Evolutionary conservation across 1,140 invertebrate species (phyloP).

Genomic region (Samia ricini): DNA sequence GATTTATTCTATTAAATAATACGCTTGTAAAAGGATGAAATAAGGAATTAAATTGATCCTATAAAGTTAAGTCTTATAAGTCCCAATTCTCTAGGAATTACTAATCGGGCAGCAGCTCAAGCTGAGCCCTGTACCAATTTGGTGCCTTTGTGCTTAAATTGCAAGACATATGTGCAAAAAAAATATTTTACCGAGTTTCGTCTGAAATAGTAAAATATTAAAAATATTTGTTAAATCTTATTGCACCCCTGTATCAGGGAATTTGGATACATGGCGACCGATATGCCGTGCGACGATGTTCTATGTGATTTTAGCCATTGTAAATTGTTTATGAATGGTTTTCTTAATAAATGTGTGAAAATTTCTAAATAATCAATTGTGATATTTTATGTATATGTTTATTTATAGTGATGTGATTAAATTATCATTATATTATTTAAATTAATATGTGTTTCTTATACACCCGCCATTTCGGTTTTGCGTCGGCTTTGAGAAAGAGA

Average conservation of each 20-base stretch:
- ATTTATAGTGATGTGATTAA: conserved; percentile 28
- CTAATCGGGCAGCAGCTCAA: too few relatives aligned
- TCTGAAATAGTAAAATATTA: too few relatives aligned
- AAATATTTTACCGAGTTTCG: too few relatives aligned
- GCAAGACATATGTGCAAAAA: too few relatives aligned
- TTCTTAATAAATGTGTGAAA: conserved; percentile 19
- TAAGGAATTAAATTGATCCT: too few relatives aligned
- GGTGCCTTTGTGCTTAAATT: too few relatives aligned
- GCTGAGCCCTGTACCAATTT: too few relatives aligned
- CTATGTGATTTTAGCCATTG: conserved; percentile 52
- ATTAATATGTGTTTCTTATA: conserved; percentile 39
- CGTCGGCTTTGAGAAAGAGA: conserved; percentile 30
- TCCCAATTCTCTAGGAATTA: too few relatives aligned
- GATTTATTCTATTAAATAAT: too few relatives aligned
- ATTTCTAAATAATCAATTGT: conserved; percentile 17
- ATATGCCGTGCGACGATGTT: conserved; percentile 55
- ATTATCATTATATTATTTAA: conserved; percentile 32
- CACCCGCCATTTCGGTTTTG: conserved; percentile 54
- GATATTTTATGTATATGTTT: not conserved
- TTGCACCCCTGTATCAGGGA: conserved; percentile 51
- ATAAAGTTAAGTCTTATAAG: too few relatives aligned
- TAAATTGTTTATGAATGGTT: conserved; percentile 32
- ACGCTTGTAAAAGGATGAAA: too few relatives aligned
- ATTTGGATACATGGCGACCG: conserved; percentile 65
- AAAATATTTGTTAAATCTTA: too few relatives aligned